Evolutionary conservation across 2,113 vertebrate genomes (phyloP), one percentile per base, ranked within the genome.

Genomic region (Saccopteryx bilineata): DNA sequence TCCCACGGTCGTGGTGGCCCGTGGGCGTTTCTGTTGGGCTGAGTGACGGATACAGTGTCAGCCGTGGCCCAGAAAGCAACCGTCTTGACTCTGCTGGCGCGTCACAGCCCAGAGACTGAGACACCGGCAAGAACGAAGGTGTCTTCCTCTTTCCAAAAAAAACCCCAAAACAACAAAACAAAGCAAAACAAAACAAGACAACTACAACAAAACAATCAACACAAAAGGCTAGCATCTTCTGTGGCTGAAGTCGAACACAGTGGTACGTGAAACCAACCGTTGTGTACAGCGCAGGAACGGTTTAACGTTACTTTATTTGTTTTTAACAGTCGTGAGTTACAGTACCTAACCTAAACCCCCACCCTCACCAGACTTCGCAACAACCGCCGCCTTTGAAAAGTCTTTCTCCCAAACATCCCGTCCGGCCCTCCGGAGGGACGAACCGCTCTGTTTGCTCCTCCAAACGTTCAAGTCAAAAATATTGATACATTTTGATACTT

Each of bases 401-500:
- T 97, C 97, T 97, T 96, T 96, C 89, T 19, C 39, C 97, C 98
- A 97, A 97, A 98, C 98, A 98, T 91, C 96, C 98, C 85, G 96
- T 97, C 94, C n/a, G n/a, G n/a, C n/a, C 91, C 39, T 39, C 39
- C 2, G 85, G 97, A 98, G 98, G 98, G 98, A 98, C 96, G 97
- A 96, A 98, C 97, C 97, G 92, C 39, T 97, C 96, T 97, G 82
- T 97, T 97, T 98, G 97, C 97, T 97, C 98, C 91, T 93, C 98
- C 97, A 96, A 98, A 97, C 94, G 96, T 98, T 98, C 98, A 98
- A 98, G 98, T 98, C 97, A 98, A 98, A 98, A 98, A 98, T 98
- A 98, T 98, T 96, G 98, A 97, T 98, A 98, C 95, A 95, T 97
- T 94, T 98, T 98, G 97, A 96, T 97, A 97, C 96, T 96, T 94